A percentile compares a stretch with the other conserved stretches of the same genome.
These are phyloP conservation scores for Drosophila demipolita DNA, from an alignment of 2,888 invertebrate genomes.

Conservation along the genomic window DNA sequence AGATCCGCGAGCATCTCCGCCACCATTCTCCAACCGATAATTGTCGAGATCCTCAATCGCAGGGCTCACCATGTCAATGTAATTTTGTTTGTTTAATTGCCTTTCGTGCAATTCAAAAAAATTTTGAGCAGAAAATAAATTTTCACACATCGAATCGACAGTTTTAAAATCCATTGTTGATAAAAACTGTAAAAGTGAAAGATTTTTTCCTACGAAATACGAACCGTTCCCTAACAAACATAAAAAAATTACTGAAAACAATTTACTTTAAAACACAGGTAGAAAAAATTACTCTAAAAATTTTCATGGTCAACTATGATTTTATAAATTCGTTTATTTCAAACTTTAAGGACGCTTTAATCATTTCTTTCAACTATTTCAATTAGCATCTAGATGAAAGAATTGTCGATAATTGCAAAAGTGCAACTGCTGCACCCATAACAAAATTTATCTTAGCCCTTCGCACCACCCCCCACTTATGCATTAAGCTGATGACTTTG, in stretches of 20 bases:
- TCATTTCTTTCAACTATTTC: background rate
- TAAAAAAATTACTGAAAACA: constrained; percentile 62
- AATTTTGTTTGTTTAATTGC: constrained; percentile 48
- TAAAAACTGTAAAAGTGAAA: constrained; percentile 51
- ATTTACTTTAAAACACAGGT: background rate
- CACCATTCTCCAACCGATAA: constrained; percentile 60
- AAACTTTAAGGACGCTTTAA: background rate
- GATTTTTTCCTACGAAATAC: constrained; percentile 48
- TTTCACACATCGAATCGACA: constrained; percentile 56
- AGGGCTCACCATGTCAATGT: constrained; percentile 33
- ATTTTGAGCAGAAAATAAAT: constrained; percentile 59
- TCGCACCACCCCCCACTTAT: constrained; percentile 6
- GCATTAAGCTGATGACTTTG: constrained; percentile 53
- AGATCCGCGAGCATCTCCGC: constrained; percentile 63
- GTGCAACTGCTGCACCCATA: constrained; percentile 8
- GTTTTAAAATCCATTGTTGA: constrained; percentile 57
- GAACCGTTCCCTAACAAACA: constrained; percentile 65
- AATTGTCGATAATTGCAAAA: constrained; percentile 4
- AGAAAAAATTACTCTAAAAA: background rate
- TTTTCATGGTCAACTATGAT: constrained; percentile 7
- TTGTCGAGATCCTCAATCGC: constrained; percentile 36
- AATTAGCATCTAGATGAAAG: constrained; percentile 23
- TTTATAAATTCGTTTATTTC: background rate
- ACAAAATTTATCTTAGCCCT: background rate
- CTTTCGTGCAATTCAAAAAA: constrained; percentile 49